Evolutionary conservation across 2,113 vertebrate species (phyloP), one percentile per base, ranked within the genome.

Genomic region (Gnathonemus longibarbis): DNA sequence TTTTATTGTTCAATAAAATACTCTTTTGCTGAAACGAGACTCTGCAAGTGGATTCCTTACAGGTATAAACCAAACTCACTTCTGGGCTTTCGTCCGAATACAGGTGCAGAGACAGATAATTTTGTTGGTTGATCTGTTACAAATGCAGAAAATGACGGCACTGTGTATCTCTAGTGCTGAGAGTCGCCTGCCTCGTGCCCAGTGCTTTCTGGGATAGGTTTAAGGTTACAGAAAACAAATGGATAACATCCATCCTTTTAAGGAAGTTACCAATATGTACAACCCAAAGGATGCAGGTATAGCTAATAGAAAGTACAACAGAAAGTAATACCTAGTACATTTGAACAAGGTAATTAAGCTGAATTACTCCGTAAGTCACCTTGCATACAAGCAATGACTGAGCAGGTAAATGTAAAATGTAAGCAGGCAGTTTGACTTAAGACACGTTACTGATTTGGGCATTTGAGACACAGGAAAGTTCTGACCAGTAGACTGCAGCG

Each of bases 381-480:
- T 31, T 52, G 21, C 42, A 84, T 77, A 5, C 3, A 46, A 48
- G 39, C 21, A 84, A 1, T 84, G 80, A 46, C 19, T 24, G 19
- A 77, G 31, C 31, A 77, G 70, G 19, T n/a, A 48, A 84, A 84
- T 48, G 19, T 48, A 46, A 84, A 84, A 24, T 84, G 5, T 21
- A 46, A 7, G 39, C 35, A 46, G 42, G 46, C 24, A 46, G 39
- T 84, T 42, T 46, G 42, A 48, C 80, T 19, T 17, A 21, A 84
- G 48, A 62, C 46, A 19, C 0, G 8, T 50, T 50, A 52, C 46
- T 74, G 1, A 48, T 56, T 45, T 0, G 39, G 39, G 5, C 88
- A 49, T 86, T 83, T 87, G 19, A 90, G 90, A 91, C 90, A 92
- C 35, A 66, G 53, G 88, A 92, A 93, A 94, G 92, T 93, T 93